Conservation (phyloP, 1,140 invertebrate genomes). For the Saccostrea echinata region DNA sequence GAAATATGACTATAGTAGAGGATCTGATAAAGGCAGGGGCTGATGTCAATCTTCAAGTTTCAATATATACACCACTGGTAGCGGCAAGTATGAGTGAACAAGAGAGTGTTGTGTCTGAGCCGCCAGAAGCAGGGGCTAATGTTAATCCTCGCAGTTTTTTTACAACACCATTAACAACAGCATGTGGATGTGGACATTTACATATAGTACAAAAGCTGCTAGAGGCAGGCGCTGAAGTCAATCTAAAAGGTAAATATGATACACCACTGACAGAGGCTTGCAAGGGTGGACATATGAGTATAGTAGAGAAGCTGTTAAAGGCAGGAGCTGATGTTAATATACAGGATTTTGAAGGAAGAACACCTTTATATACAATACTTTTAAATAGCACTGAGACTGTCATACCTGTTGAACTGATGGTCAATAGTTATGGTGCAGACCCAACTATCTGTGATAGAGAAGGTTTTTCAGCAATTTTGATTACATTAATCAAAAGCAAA, state of each 20-base stretch:
- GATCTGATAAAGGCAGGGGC: not conserved
- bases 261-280: not conserved
- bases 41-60: not conserved
- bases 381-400: no score
- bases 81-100: not conserved
- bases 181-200: not conserved
- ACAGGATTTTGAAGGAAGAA: not conserved
- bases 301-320: not conserved
- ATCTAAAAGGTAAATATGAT: not conserved
- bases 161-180: not conserved
- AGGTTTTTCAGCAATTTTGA: no score
- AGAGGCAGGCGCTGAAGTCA: not conserved
- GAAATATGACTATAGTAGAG: not conserved
- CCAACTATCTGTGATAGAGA: no score
- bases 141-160: not conserved
- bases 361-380: not conserved
- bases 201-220: not conserved
- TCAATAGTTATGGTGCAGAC: no score
- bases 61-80: not conserved
- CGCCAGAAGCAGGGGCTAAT: not conserved
- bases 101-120: not conserved
- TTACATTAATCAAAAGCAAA: no score
- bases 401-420: no score
- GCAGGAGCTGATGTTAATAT: constrained; percentile 9
- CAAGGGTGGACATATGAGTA: not conserved